phyloP scores from a whole-genome alignment of 2,888 invertebrate genomes.

The Prenolepis imparis region DNA sequence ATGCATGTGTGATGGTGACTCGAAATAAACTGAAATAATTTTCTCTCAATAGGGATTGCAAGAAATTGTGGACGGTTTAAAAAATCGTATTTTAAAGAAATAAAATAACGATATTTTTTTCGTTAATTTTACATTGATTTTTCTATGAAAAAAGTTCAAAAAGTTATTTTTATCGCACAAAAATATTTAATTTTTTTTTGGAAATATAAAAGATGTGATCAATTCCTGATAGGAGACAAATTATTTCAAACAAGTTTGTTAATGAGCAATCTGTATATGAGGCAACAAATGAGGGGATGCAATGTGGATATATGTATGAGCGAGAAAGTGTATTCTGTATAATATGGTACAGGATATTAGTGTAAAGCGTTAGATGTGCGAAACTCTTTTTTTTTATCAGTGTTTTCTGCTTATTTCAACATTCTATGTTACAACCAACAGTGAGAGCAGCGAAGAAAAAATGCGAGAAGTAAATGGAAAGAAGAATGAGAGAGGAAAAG shows the following conservation, averaged over 20 bases:
- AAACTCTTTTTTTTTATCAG: background rate
- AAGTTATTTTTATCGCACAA: too few species aligned
- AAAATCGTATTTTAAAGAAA: background rate
- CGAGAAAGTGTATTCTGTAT: constrained; percentile 50
- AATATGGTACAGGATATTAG: constrained; percentile 5
- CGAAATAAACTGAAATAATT: background rate
- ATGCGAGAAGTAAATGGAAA: background rate
- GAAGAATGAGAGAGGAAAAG: constrained; percentile 59
- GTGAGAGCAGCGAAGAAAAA: background rate
- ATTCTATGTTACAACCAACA: background rate
- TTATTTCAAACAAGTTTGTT: constrained; percentile 6
- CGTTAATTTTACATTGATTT: background rate
- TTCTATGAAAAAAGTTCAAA: background rate
- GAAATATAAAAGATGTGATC: background rate
- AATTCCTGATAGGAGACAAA: background rate
- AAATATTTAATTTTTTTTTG: background rate
- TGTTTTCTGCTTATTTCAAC: background rate
- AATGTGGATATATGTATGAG: constrained; percentile 64
- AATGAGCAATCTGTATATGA: constrained; percentile 58
- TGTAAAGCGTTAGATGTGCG: constrained; percentile 18
- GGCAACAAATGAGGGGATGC: constrained; percentile 79
- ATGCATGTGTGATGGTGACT: background rate
- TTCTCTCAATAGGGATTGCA: background rate
- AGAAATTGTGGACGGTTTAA: background rate
- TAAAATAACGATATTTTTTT: background rate